phyloP scores from a whole-genome alignment of 2,797 vertebrate species.

The Enteromius afrohamiltoni region DNA sequence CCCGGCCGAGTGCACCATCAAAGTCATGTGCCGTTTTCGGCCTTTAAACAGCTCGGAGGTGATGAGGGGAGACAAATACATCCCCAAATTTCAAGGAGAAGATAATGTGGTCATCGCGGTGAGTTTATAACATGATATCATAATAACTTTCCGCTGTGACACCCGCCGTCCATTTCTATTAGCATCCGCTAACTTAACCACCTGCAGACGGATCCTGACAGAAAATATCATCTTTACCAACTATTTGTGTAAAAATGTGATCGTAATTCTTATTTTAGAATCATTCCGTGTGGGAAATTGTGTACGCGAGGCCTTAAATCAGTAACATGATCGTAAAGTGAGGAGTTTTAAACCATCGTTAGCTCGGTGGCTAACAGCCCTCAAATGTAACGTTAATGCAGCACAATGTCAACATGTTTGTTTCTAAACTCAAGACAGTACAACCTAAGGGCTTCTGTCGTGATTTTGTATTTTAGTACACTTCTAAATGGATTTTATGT shows the following conservation, averaged over 20 bases:
- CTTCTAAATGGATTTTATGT: background rate
- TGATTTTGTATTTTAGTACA: background rate
- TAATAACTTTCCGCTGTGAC: background rate
- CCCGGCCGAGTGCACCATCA: constrained; percentile 87
- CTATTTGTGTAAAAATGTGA: background rate
- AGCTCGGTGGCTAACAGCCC: constrained; percentile 29
- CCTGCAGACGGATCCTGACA: constrained; percentile 24
- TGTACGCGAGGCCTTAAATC: background rate
- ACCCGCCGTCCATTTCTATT: constrained; percentile 16
- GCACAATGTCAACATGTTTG: background rate
- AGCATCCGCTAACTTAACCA: constrained; percentile 44
- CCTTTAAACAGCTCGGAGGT: constrained; percentile 92
- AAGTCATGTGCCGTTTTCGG: constrained; percentile 97
- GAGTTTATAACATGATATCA: constrained; percentile 67
- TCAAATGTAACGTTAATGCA: constrained; percentile 8
- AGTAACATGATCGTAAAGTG: background rate
- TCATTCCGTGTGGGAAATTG: too few relatives aligned
- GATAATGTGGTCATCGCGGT: constrained; percentile 90
- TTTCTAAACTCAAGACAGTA: background rate
- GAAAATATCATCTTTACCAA: background rate
- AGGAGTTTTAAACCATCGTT: constrained; percentile 5
- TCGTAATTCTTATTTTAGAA: background rate
- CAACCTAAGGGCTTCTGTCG: background rate
- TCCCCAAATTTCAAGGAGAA: constrained; percentile 90
- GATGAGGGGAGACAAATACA: constrained; percentile 88